Conservation (phyloP, 2,888 invertebrate species). For the Acanthacorydalis orientalis region DNA sequence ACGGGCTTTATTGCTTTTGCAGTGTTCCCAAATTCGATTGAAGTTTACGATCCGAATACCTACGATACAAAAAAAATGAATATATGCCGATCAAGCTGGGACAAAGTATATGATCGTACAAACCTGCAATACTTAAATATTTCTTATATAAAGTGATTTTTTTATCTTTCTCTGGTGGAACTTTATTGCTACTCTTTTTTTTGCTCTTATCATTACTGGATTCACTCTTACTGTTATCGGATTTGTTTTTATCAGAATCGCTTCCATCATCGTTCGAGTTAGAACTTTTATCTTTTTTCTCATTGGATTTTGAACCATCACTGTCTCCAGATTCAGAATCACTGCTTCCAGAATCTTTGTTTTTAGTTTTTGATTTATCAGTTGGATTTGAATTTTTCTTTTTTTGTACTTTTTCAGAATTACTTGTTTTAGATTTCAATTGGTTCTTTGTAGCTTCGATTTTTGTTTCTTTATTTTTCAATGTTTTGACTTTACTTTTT, state of each 20-base stretch:
- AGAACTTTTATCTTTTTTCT: background rate
- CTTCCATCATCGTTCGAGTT: background rate
- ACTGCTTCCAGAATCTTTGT: background rate
- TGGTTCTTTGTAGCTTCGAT: background rate
- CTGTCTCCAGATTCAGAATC: background rate
- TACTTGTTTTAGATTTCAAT: background rate
- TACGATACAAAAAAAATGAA: background rate
- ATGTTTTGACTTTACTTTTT: background rate
- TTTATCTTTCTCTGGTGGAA: background rate
- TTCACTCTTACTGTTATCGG: background rate
- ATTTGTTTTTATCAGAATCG: background rate
- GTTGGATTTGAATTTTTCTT: background rate
- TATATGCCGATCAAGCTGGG: background rate
- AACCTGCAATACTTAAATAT: background rate
- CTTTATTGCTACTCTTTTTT: background rate
- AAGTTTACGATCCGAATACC: background rate
- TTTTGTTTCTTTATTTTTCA: no score
- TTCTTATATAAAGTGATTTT: background rate
- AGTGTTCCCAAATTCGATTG: constrained; percentile 1
- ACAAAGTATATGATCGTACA: background rate
- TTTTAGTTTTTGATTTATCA: background rate
- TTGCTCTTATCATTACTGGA: background rate
- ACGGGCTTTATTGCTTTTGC: constrained; percentile 1
- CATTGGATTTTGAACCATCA: background rate
- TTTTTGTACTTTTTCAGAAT: background rate